These are phyloP conservation scores for Spodoptera picta DNA, from an alignment of 2,888 invertebrate species.

Conservation along the genomic window DNA sequence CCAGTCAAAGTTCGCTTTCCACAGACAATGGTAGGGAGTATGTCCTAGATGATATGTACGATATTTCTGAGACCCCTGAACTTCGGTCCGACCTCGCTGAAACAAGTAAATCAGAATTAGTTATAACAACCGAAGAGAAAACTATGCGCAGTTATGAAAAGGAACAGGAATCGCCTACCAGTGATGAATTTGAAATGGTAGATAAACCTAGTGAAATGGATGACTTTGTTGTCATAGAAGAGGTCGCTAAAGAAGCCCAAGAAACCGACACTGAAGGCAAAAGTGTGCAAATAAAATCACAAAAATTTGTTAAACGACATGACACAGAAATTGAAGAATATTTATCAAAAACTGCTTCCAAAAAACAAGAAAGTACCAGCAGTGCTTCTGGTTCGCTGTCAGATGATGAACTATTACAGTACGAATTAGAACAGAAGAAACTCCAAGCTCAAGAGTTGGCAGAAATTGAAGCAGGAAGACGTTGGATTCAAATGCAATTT, in stretches of 20 bases:
- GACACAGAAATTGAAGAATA: constrained; percentile 92
- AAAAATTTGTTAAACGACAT: constrained; percentile 88
- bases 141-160: constrained; percentile 85
- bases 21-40: constrained; percentile 91
- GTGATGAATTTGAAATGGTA: constrained; percentile 95
- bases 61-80: constrained; percentile 89
- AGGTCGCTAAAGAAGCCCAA: constrained; percentile 95
- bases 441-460: constrained; percentile 84
- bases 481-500: constrained; percentile 97
- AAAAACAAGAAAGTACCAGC: constrained; percentile 89
- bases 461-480: constrained; percentile 92
- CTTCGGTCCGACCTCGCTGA: constrained; percentile 85
- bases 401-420: constrained; percentile 89
- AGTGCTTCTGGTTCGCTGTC: constrained; percentile 89
- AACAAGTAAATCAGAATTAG: constrained; percentile 88
- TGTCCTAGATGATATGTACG: constrained; percentile 89
- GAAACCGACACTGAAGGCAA: constrained; percentile 95
- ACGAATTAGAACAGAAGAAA: constrained; percentile 91
- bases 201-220: constrained; percentile 96
- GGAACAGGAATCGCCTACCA: constrained; percentile 92
- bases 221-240: constrained; percentile 96
- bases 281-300: constrained; percentile 91
- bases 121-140: constrained; percentile 90
- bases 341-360: constrained; percentile 91
- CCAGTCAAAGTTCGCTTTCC: constrained; percentile 90